These are phyloP conservation scores for Pachliopta kotzebuea DNA, from an alignment of 2,888 invertebrate species.

Conservation along the genomic window DNA sequence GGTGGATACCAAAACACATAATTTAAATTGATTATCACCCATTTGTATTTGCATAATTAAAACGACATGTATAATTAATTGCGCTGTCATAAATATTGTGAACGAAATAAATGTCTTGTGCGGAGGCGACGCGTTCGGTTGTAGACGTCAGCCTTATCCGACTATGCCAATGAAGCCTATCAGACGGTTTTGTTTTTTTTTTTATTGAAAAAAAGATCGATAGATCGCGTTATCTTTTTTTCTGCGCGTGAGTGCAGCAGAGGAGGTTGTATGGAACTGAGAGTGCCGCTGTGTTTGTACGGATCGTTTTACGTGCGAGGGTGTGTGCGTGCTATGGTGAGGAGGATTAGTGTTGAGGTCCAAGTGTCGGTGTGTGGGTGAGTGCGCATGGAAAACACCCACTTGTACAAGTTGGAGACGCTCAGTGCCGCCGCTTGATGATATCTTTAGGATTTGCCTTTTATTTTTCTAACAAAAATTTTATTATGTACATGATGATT, in stretches of 20 bases:
- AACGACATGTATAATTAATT: conserved; percentile 76
- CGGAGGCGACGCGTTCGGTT: conserved; percentile 64
- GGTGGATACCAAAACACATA: conserved; percentile 67
- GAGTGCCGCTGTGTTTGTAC: conserved; percentile 75
- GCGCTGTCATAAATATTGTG: conserved; percentile 70
- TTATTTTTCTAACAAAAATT: background rate
- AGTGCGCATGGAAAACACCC: conserved; percentile 70
- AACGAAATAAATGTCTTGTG: conserved; percentile 56
- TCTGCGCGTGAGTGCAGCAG: conserved; percentile 80
- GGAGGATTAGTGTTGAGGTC: conserved; percentile 63
- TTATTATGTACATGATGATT: background rate
- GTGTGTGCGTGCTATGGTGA: conserved; percentile 61
- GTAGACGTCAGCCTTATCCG: conserved; percentile 65
- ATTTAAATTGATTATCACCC: conserved; percentile 74
- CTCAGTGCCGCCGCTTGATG: conserved; percentile 50
- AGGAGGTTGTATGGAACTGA: conserved; percentile 78
- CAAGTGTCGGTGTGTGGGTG: conserved; percentile 58
- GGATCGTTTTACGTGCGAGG: conserved; percentile 48
- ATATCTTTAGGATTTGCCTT: conserved; percentile 21
- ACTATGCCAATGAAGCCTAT: conserved; percentile 67
- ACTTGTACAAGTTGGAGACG: conserved; percentile 58
- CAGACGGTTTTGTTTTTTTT: conserved; percentile 52
- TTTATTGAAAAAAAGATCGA: conserved; percentile 75
- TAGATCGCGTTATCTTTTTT: conserved; percentile 79
- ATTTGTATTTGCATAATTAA: conserved; percentile 77